phyloP scores from a whole-genome alignment of 92 coral and sea anemone genomes.

The Phenganax subtilis region DNA sequence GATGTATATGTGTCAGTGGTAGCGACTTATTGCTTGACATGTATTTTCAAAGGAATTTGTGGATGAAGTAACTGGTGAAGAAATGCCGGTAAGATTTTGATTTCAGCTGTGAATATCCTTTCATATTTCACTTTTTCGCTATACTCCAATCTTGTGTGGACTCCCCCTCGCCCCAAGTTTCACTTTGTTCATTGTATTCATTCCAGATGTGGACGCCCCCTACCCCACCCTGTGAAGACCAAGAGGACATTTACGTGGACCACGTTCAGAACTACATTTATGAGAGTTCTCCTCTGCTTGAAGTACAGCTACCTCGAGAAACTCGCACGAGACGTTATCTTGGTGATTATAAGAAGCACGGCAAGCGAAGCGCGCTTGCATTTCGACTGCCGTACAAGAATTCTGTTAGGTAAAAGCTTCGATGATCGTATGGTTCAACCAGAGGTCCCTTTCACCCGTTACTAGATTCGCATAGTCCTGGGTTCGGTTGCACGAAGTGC shows the following conservation, averaged over 20 bases:
- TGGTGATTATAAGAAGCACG: conserved; percentile 39
- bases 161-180: neutral
- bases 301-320: conserved; percentile 63
- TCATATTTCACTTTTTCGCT: neutral
- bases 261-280: conserved; percentile 64
- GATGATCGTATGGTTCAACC: no score
- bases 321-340: conserved; percentile 59
- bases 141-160: no score
- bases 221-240: conserved; percentile 91
- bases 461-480: no score
- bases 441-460: no score
- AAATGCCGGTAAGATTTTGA: conserved; percentile 82
- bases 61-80: conserved; percentile 89
- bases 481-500: no score
- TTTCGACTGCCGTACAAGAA: conserved; percentile 37
- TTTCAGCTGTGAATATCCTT: neutral
- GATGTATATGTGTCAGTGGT: neutral
- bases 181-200: neutral
- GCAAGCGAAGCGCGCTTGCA: conserved; percentile 21
- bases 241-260: conserved; percentile 78
- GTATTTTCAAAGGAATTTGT: conserved; percentile 69
- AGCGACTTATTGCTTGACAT: neutral
- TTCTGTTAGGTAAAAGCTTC: conserved; percentile 19
- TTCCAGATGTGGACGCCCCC: conserved; percentile 96
- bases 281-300: conserved; percentile 61